phyloP scores from a whole-genome alignment of 2,797 vertebrate species.

The Anguilla obscura region DNA sequence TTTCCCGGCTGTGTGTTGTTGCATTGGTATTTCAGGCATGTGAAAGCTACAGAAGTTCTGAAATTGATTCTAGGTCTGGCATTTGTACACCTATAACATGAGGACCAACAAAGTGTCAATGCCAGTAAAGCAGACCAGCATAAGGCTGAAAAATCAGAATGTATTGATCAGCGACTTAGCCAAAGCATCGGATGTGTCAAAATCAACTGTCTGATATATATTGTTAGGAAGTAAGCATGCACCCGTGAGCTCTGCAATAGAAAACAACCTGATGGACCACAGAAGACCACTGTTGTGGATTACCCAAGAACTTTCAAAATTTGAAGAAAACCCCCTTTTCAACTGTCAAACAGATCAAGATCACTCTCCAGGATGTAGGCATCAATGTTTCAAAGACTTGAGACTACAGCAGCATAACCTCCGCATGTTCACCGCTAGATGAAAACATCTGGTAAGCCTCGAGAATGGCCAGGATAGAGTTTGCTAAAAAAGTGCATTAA shows the following conservation, averaged over 20 bases:
- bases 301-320: background rate
- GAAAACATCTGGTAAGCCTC: background rate
- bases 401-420: background rate
- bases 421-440: background rate
- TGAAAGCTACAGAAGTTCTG: too few species aligned
- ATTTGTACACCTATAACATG: too few species aligned
- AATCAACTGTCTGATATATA: too few species aligned
- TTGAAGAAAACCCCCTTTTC: background rate
- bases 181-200: too few species aligned
- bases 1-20: too few species aligned
- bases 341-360: background rate
- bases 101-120: too few species aligned
- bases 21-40: too few species aligned
- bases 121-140: too few species aligned
- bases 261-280: background rate
- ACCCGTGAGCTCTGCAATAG: background rate
- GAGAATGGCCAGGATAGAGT: background rate
- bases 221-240: too few species aligned
- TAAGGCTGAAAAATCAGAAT: too few species aligned
- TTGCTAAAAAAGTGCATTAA: background rate
- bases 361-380: background rate
- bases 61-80: too few species aligned
- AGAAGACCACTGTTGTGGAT: background rate
- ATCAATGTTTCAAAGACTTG: background rate
- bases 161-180: too few species aligned